Conservation (phyloP, 2,888 invertebrate species). For the Actias luna region DNA sequence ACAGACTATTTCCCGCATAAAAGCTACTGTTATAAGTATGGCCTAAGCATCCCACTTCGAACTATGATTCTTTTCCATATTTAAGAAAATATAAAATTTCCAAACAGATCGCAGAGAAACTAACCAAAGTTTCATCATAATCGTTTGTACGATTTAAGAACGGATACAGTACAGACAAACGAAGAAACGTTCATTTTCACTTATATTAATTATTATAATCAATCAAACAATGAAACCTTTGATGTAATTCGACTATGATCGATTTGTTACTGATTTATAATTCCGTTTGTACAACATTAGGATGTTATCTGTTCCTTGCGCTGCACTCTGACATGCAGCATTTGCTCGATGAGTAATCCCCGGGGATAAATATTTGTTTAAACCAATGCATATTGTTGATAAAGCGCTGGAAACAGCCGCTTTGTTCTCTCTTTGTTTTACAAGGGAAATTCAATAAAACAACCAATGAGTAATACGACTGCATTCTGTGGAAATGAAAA, state of each 20-base stretch:
- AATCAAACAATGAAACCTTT: constrained; percentile 8
- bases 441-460: background rate
- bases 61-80: too few species aligned
- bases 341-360: constrained; percentile 40
- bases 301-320: constrained; percentile 30
- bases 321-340: constrained; percentile 31
- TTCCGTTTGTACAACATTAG: constrained; percentile 32
- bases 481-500: too few species aligned
- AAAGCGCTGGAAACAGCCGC: constrained; percentile 10
- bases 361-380: constrained; percentile 31
- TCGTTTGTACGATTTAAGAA: too few species aligned
- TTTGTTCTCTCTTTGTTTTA: background rate
- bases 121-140: too few species aligned
- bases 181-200: too few species aligned
- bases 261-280: constrained; percentile 12
- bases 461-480: background rate
- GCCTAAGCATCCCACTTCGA: too few species aligned
- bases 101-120: too few species aligned
- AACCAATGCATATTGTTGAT: constrained; percentile 21
- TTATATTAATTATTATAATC: too few species aligned
- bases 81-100: too few species aligned
- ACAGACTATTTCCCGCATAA: too few species aligned
- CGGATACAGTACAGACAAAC: too few species aligned
- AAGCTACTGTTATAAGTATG: too few species aligned
- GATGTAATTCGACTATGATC: background rate